Evolutionary conservation across 2,113 vertebrate species (phyloP).

Genomic region (Henicopernis longicauda): DNA sequence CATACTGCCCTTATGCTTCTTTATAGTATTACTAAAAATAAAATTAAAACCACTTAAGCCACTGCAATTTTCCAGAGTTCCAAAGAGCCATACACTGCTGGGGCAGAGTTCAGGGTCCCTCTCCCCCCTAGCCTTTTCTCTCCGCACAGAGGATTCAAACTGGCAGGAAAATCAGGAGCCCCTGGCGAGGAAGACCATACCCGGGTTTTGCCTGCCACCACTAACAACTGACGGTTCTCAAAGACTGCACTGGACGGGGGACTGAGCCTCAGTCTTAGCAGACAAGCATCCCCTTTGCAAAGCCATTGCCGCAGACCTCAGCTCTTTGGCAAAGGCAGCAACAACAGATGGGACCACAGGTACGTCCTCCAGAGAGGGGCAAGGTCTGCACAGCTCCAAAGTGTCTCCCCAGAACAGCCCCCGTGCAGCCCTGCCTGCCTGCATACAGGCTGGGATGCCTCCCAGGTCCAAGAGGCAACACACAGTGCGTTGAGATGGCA

Average conservation of each 20-base stretch:
- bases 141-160: background rate
- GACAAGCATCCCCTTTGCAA: background rate
- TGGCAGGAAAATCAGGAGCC: background rate
- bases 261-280: background rate
- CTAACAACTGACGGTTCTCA: background rate
- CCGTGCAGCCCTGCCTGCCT: rapidly evolving
- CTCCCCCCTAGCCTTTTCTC: background rate
- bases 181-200: rapidly evolving
- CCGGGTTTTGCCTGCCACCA: background rate
- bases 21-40: background rate
- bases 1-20: background rate
- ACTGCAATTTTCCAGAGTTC: background rate
- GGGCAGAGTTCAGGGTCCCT: background rate
- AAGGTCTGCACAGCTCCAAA: background rate
- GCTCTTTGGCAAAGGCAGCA: background rate
- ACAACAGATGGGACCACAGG: background rate
- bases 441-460: background rate
- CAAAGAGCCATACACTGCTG: background rate
- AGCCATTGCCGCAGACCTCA: background rate
- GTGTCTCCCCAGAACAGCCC: background rate
- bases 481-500: background rate
- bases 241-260: rapidly evolving
- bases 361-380: background rate
- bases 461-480: too few relatives aligned
- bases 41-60: background rate